These are phyloP conservation scores for Sarcophaga bullata DNA, from an alignment of 1,140 invertebrate species.

Conservation along the genomic window DNA sequence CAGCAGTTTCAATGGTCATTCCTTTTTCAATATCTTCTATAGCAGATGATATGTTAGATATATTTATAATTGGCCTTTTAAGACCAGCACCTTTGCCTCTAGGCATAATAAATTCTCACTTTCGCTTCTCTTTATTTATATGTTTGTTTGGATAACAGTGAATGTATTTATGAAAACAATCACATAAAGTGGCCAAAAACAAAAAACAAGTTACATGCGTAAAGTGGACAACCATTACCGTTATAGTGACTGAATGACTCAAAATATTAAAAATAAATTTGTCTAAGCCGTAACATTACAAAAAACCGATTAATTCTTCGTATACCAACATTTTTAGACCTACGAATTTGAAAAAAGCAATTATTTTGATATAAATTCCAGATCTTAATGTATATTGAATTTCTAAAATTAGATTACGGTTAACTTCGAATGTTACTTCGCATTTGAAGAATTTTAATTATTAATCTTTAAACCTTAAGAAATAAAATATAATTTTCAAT, in stretches of 20 bases:
- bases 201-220: conserved; percentile 13
- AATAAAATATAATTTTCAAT: no score
- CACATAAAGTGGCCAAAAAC: background rate
- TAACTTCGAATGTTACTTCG: no score
- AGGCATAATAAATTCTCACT: conserved; percentile 20
- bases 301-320: no score
- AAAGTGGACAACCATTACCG: conserved; percentile 1
- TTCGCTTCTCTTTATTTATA: background rate
- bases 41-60: background rate
- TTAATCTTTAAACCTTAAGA: no score
- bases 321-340: no score
- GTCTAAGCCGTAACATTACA: no score
- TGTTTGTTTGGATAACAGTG: background rate
- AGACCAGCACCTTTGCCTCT: conserved; percentile 6
- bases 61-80: conserved; percentile 28
- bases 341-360: no score
- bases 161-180: background rate
- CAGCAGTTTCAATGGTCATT: conserved; percentile 32
- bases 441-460: no score
- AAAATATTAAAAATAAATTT: no score
- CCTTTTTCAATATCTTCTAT: conserved; percentile 23
- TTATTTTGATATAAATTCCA: no score
- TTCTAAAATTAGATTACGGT: no score
- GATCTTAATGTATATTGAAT: no score
- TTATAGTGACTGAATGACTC: background rate